Conservation (phyloP, 1,140 invertebrate species). For the Colletes latitarsis region DNA sequence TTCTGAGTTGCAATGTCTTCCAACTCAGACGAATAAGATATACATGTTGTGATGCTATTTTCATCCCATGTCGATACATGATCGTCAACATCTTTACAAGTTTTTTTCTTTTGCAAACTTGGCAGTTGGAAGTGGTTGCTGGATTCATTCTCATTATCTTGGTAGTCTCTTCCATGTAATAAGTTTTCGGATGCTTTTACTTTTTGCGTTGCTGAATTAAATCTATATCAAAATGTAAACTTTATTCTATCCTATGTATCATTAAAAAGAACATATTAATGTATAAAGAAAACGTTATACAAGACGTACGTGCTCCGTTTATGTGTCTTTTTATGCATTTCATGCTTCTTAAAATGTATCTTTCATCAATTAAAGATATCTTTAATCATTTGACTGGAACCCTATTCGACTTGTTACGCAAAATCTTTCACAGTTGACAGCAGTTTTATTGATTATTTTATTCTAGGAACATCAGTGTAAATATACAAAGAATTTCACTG, state of each 20-base stretch:
- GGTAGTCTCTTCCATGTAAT: conserved; percentile 6
- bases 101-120: conserved; percentile 45
- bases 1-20: conserved; percentile 69
- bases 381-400: conserved; percentile 9
- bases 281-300: not conserved
- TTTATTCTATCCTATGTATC: not conserved
- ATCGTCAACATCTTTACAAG: conserved; percentile 34
- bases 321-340: conserved; percentile 60
- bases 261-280: not conserved
- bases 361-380: conserved; percentile 21
- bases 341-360: conserved; percentile 51
- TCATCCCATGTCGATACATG: conserved; percentile 56
- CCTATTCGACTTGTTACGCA: conserved; percentile 5
- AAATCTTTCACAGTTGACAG: not conserved
- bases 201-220: conserved; percentile 29
- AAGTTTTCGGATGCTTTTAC: conserved; percentile 42
- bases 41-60: conserved; percentile 62
- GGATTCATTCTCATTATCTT: conserved; percentile 14
- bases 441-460: conserved; percentile 46
- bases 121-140: conserved; percentile 43
- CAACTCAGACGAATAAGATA: conserved; percentile 73
- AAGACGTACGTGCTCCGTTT: conserved; percentile 53
- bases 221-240: conserved; percentile 21
- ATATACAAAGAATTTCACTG: conserved; percentile 24
- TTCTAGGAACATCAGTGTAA: not conserved